Percentiles rank a stretch among this genome's conserved stretches.
These are phyloP conservation scores for Ostrea denselamellosa DNA, from an alignment of 1,140 invertebrate genomes.

Conservation along the genomic window DNA sequence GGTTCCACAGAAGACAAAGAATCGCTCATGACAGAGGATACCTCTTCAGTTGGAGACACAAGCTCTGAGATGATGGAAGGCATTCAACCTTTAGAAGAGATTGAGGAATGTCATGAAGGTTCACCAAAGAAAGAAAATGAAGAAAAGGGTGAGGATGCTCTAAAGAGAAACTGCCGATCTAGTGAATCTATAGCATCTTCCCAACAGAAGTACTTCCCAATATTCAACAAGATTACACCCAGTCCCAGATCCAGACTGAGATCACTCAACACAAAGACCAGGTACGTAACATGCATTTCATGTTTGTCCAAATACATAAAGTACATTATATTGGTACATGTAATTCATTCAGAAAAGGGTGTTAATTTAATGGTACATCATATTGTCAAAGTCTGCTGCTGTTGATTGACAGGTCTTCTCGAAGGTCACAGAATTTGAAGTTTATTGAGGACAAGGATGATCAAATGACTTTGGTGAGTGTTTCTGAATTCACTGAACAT, in stretches of 20 bases:
- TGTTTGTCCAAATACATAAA: too few relatives aligned
- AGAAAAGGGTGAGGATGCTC: not conserved
- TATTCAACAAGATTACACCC: conserved; percentile 48
- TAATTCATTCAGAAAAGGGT: too few relatives aligned
- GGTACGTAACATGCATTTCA: not conserved
- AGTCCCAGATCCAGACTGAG: conserved; percentile 33
- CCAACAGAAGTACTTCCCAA: conserved; percentile 49
- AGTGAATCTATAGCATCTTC: not conserved
- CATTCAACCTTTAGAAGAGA: conserved; percentile 7
- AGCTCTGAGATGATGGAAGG: not conserved
- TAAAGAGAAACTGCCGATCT: not conserved
- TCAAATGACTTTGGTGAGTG: conserved; percentile 36
- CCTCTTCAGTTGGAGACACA: not conserved
- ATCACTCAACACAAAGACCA: not conserved
- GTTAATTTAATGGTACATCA: not conserved
- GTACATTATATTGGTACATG: not conserved
- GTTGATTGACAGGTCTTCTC: not conserved
- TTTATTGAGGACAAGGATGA: conserved; percentile 42
- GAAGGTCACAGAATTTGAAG: conserved; percentile 10
- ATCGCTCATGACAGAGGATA: not conserved
- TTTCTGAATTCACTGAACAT: not conserved
- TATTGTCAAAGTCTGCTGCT: not conserved
- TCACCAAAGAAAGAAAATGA: not conserved
- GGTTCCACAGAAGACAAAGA: not conserved
- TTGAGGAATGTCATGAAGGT: not conserved